Evolutionary conservation across 1,140 invertebrate species (phyloP), one percentile per base, ranked within the genome.

Genomic region (Nebria ingens): DNA sequence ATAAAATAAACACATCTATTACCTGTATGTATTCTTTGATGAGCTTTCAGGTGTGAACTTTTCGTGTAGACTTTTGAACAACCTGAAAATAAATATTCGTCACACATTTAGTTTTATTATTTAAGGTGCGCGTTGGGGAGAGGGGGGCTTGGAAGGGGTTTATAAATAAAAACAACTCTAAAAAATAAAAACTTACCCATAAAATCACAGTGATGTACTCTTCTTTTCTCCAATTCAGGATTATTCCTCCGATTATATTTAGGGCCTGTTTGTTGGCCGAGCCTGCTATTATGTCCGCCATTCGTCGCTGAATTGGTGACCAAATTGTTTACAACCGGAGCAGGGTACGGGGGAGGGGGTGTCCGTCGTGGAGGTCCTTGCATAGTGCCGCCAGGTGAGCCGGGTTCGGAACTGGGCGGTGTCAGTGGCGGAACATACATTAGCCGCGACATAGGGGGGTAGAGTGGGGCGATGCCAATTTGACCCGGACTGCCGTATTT

Each of bases 11-110:
- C 79, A n/a, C n/a, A n/a, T n/a, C n/a, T n/a, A n/a, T 85, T 79
- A 97, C 95, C 95, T 77, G 94, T 97, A 70, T 98, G 95, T 73
- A 97, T 95, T 68, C 96, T 80, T 74, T 97, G 91, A 77, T 98
- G 96, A 54, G 95, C 95, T 76, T 98, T 98, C 11, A 98, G 79
- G 75, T 98, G 96, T 60, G 94, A 98, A 75, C 92, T 96, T 80
- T 98, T 98, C 49, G 95, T 98, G 75, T 98, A 98, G 40, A 97
- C 93, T 78, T 98, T 98, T 64, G 86, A 87, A 75, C 96, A 98
- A 66, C 93, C 94, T 92, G 79, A 40, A 81, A 83, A 38, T 21
- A 50, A 25, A 17, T 20, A 50, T 17, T 19, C 21, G 13, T 22
- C 20, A 52, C 15, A 38, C 29, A n/a, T n/a, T n/a, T n/a, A n/a